Evolutionary conservation across 1,140 invertebrate species (phyloP), one percentile per base, ranked within the genome.

Genomic region (Sitobion miscanthi): DNA sequence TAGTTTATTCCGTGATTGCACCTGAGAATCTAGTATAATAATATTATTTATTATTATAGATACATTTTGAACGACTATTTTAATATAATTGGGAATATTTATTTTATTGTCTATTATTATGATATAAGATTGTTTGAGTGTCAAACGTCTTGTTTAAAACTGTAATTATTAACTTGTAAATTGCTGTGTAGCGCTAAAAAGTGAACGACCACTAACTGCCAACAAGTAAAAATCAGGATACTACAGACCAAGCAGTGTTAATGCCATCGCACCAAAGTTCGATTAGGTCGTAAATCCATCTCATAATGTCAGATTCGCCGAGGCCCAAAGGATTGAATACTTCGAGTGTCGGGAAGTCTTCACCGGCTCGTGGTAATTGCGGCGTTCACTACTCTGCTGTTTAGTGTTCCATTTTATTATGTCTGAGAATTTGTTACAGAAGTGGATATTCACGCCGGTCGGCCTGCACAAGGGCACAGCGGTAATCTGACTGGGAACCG

Each of bases 401-500:
- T 77, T 4, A 42, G 42, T 69, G 30, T 30, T 69, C 62, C 5
- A 69, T 77, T 77, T 17, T n/a, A n/a, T 35, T 77, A 69, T n/a
- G 30, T 77, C 14, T 77, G 62, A 77, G 14, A 77, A 77, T 35
- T 14, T 77, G 14, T 77, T 93, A 86, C 23, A 93, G 91, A 85
- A 54, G 91, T 93, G 20, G 49, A 93, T 42, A 6, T 93, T 54
- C 20, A 93, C 9, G 49, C 82, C 45, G 91, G 91, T 21, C 82
- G 49, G 17, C 82, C 91, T 0, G 35, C 91, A 1, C 91, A 93
- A 86, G 91, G 91, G 5, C 91, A 93, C 6, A 93, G 91, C 4
- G 82, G 91, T 9, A 93, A 93, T 93, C 9, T 93, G 1, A 93
- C 91, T 17, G 91, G 91, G 11, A 93, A 93, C 17, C 91, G 91